Percentiles rank a stretch among this genome's conserved stretches.
Conservation (phyloP, 2,888 invertebrate genomes). For the Andrena haemorrhoa region DNA sequence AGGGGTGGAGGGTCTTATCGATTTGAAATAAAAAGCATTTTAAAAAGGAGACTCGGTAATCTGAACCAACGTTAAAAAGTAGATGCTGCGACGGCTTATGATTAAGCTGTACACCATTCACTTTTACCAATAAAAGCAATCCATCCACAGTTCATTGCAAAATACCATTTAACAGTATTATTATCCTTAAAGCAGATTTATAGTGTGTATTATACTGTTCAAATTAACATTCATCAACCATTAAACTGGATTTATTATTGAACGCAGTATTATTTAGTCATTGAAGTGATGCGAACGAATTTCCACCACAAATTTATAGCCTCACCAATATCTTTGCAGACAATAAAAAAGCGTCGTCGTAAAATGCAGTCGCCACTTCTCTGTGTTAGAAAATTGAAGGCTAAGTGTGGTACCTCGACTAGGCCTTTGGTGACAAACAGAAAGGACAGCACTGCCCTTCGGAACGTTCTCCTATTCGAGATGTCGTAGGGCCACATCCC, state of each 20-base stretch:
- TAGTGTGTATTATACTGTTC: too few relatives aligned
- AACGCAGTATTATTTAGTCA: too few relatives aligned
- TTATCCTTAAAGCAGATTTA: neutral
- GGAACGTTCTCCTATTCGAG: neutral
- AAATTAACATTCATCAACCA: too few relatives aligned
- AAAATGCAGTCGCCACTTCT: too few relatives aligned
- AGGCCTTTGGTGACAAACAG: too few relatives aligned
- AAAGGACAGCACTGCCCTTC: neutral
- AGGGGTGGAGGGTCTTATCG: neutral
- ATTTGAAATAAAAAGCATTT: neutral
- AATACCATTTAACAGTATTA: neutral
- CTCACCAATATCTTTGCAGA: too few relatives aligned
- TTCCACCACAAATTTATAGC: too few relatives aligned
- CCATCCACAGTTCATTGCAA: neutral
- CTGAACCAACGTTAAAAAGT: neutral
- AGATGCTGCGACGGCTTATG: neutral
- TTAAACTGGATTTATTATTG: too few relatives aligned
- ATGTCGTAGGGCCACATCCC: neutral
- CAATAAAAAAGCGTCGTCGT: too few relatives aligned
- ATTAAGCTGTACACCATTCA: neutral
- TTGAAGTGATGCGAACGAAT: too few relatives aligned
- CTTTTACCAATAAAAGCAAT: neutral
- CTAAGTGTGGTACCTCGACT: too few relatives aligned
- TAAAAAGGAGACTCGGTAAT: neutral
- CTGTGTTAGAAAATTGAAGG: too few relatives aligned